Evolutionary conservation across 2,797 vertebrate species (phyloP).

Genomic region (Sebastes matsubarae): DNA sequence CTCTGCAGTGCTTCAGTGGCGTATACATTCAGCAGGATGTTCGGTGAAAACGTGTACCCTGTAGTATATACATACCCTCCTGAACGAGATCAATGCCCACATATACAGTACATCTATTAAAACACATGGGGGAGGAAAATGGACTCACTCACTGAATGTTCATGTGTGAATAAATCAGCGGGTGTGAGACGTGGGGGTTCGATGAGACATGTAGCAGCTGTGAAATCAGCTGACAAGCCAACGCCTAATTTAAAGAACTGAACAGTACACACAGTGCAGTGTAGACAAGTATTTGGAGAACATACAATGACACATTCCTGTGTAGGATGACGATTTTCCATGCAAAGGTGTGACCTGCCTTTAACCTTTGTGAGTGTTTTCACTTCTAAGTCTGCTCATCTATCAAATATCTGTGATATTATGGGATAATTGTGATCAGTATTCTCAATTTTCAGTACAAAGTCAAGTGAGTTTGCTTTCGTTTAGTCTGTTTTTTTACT

Average conservation of each 20-base stretch:
- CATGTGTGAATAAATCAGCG: neutral
- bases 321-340: neutral
- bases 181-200: neutral
- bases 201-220: neutral
- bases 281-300: neutral
- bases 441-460: too few relatives aligned
- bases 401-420: neutral
- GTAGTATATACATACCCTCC: neutral
- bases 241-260: neutral
- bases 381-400: neutral
- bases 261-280: neutral
- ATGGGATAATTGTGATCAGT: neutral
- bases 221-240: neutral
- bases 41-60: neutral
- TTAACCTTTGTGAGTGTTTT: neutral
- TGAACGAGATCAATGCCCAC: neutral
- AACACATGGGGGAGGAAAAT: neutral
- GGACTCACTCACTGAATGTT: neutral
- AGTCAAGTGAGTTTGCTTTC: neutral
- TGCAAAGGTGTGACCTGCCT: neutral
- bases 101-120: neutral
- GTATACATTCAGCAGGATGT: constrained; percentile 40
- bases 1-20: constrained; percentile 27
- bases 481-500: neutral
- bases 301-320: neutral